Base-by-base conservation (phyloP, 1,140 invertebrate genomes). In the Teleopsis dalmanni region DNA sequence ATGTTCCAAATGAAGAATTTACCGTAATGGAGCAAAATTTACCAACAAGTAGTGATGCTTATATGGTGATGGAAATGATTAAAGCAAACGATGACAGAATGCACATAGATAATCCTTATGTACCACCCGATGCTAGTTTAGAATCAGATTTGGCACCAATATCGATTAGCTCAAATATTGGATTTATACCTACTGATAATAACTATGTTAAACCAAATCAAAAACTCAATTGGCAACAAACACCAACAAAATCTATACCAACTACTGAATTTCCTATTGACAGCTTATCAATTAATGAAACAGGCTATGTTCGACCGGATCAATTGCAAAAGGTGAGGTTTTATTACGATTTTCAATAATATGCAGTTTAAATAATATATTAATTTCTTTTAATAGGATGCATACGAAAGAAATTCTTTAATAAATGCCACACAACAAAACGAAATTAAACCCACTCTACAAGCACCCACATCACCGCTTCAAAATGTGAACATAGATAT, bases 1-100 rank as follows among this genome's bases (percentile, higher is more conserved):
- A n/a, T n/a, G n/a, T n/a, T n/a, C n/a, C n/a, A n/a, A n/a, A n/a
- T n/a, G n/a, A n/a, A n/a, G n/a, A n/a, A n/a, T n/a, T n/a, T n/a
- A n/a, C n/a, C n/a, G n/a, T n/a, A n/a, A n/a, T n/a, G n/a, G n/a
- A n/a, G n/a, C n/a, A n/a, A n/a, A n/a, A n/a, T n/a, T n/a, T n/a
- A n/a, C n/a, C n/a, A n/a, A n/a, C n/a, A n/a, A n/a, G n/a, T n/a
- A n/a, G n/a, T 19, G 44, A 47, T 36, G 44, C 34, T 13, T 47
- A 47, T 13, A 47, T 47, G 44, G 31, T 47, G 10, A 47, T 47
- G 44, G 33, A 47, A 18, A n/a, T 35, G 18, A 18, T 37, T 8
- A 47, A 47, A 47, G 11, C 31, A n/a, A 47, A 23, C 10, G 22
- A 33, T n/a, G 18, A 22, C 13, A 47, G 10, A 8, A 16, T 36